Conservation (phyloP, 2,113 vertebrate genomes). For the human region GRCh38 chr14:58963501-58964000, state of each 20-base stretch:
- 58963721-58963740: not conserved
- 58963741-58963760: not conserved
- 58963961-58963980: not conserved
- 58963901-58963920: constrained; percentile 39
- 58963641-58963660: not conserved
- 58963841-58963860: constrained; percentile 59
- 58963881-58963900: constrained; percentile 64
- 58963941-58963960: constrained; percentile 28
- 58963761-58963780: not conserved
- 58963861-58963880: constrained; percentile 57
- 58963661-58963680: not conserved
- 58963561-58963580: not conserved
- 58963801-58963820: constrained; percentile 15
- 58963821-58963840: not conserved
- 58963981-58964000: constrained; percentile 47
- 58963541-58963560: not conserved
- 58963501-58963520: not conserved
- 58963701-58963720: constrained; percentile 29
- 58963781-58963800: not conserved
- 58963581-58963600: not conserved
- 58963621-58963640: not conserved
- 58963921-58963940: not conserved
- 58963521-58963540: not conserved
- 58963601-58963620: not conserved
- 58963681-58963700: constrained; percentile 20